phyloP scores from a whole-genome alignment of 2,797 vertebrate genomes.

The Melanitta fusca region DNA sequence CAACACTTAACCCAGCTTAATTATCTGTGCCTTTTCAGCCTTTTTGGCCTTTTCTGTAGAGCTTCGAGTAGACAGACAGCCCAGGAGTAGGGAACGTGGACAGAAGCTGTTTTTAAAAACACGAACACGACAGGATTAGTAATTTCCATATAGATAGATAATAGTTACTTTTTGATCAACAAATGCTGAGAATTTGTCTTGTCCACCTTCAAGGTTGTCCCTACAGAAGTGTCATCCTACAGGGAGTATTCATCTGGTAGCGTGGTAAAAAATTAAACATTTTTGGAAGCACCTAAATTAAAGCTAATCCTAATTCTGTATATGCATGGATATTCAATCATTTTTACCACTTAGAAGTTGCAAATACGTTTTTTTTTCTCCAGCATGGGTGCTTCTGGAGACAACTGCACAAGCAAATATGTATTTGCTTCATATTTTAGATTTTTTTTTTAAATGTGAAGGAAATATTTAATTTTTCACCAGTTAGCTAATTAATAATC shows the following conservation, averaged over 20 bases:
- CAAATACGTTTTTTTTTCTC: neutral
- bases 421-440: neutral
- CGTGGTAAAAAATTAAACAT: neutral
- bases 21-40: neutral
- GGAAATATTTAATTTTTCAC: neutral
- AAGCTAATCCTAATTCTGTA: neutral
- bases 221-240: fast-evolving
- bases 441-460: neutral
- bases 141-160: neutral
- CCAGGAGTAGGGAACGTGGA: neutral
- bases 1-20: neutral
- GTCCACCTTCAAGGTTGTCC: neutral
- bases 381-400: neutral
- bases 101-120: neutral
- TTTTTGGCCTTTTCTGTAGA: neutral
- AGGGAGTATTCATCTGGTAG: neutral
- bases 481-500: neutral
- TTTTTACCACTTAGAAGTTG: neutral
- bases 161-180: neutral
- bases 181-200: neutral
- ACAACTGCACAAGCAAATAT: neutral
- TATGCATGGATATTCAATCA: neutral
- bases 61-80: neutral
- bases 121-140: neutral
- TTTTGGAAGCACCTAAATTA: neutral